phyloP scores from a whole-genome alignment of 2,888 invertebrate genomes.

The Drosophila diplacantha region DNA sequence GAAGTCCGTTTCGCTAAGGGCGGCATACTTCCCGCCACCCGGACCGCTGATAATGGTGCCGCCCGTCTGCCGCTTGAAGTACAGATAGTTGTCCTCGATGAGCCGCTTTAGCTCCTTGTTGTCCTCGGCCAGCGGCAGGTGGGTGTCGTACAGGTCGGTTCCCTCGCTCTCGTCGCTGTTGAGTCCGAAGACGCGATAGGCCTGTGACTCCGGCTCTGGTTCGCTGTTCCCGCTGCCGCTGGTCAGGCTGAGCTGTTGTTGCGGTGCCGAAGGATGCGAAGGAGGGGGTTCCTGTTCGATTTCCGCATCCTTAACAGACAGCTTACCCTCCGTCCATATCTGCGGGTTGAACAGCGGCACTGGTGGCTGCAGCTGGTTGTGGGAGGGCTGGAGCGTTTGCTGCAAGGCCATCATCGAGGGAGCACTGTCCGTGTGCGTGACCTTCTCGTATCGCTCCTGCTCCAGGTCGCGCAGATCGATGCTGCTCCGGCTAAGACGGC shows the following conservation, averaged over 20 bases:
- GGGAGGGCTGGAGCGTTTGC: conserved; percentile 55
- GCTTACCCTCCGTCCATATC: conserved; percentile 62
- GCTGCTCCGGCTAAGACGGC: conserved; percentile 78
- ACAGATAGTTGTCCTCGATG: conserved; percentile 77
- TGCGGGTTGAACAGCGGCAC: conserved; percentile 66
- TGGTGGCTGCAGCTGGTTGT: conserved; percentile 57
- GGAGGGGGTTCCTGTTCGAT: conserved; percentile 6
- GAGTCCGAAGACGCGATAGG: conserved; percentile 64
- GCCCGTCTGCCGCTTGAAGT: conserved; percentile 74
- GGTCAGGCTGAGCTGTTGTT: conserved; percentile 57
- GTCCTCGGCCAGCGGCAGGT: conserved; percentile 76
- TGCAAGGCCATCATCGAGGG: conserved; percentile 78
- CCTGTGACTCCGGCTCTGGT: conserved; percentile 60
- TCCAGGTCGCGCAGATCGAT: conserved; percentile 78
- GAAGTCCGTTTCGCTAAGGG: conserved; percentile 77
- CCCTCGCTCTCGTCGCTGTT: conserved; percentile 73
- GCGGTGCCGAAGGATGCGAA: conserved; percentile 24
- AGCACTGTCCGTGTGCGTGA: conserved; percentile 78
- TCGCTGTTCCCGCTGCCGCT: conserved; percentile 69
- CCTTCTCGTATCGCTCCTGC: conserved; percentile 78
- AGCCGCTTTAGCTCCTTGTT: conserved; percentile 77
- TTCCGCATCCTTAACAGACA: conserved; percentile 8
- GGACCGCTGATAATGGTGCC: conserved; percentile 29
- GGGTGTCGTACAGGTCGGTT: conserved; percentile 72
- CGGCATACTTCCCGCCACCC: conserved; percentile 67